Conservation (phyloP, 2,797 vertebrate species). For the Falco novaeseelandiae region DNA sequence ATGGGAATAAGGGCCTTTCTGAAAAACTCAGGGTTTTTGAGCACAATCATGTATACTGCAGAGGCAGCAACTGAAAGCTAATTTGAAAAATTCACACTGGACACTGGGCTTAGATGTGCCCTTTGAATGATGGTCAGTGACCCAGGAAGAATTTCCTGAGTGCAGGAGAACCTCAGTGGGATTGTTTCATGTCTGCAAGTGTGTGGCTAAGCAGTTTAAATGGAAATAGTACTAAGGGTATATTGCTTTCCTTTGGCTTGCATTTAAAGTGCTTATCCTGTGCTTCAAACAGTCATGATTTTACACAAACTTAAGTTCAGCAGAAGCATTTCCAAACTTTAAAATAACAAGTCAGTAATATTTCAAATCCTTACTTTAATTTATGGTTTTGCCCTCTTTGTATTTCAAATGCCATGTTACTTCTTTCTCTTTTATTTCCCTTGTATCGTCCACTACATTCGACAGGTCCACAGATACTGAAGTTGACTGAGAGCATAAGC, state of each 20-base stretch:
- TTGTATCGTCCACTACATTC: neutral
- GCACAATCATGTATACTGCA: conserved; percentile 4
- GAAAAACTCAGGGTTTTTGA: conserved; percentile 45
- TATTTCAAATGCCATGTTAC: neutral
- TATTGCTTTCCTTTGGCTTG: conserved; percentile 26
- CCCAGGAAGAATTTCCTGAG: conserved; percentile 70
- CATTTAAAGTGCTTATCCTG: conserved; percentile 22
- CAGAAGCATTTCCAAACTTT: neutral
- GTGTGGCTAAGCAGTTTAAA: conserved; percentile 65
- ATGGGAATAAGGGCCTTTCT: neutral
- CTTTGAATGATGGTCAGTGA: conserved; percentile 69
- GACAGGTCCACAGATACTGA: neutral
- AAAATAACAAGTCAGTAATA: neutral
- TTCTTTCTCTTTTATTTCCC: neutral
- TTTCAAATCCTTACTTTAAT: neutral
- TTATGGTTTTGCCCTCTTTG: neutral
- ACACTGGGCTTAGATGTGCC: conserved; percentile 48
- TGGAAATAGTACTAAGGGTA: conserved; percentile 20
- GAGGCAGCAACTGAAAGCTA: conserved; percentile 62
- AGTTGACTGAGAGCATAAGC: neutral
- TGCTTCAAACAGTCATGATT: neutral
- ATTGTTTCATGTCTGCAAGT: conserved; percentile 54
- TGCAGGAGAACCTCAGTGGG: conserved; percentile 24
- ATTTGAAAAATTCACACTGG: conserved; percentile 64
- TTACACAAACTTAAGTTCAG: neutral